Evolutionary conservation across 2,888 invertebrate species (phyloP), one percentile per base, ranked within the genome.

Genomic region (Noctua comes): DNA sequence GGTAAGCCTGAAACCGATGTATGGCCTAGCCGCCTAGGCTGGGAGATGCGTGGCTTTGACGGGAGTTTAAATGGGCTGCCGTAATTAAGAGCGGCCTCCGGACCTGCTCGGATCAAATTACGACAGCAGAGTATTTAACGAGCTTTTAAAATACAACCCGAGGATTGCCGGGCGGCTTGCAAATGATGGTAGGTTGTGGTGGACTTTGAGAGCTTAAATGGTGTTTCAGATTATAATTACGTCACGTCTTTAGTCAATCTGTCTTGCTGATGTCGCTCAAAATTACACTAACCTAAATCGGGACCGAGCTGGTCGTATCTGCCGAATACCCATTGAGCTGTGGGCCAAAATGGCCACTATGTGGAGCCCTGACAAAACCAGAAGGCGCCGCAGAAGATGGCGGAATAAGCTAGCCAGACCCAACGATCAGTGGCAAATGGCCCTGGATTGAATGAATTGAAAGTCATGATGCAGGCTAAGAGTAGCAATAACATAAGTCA

Each of bases 81-180:
- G 73, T 88, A 83, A 88, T 87, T 83, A 87, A 86, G 86, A 79
- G 75, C 62, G 46, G 66, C 70, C 59, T 65, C 59, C 46, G 46
- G 66, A 68, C 68, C 57, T 59, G 54, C 75, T 43, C 62, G 71
- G 76, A 77, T 86, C 78, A 75, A 74, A 75, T 76, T 76, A 85
- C 79, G 77, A 75, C 68, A 77, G 79, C 77, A 77, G 73, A 73
- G 70, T 76, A 83, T 80, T 86, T 85, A 83, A 85, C 79, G 85
- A 86, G 84, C 73, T 86, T 85, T 85, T 85, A 86, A 86, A 85
- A 85, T 70, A 83, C 62, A 74, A 79, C n/a, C 72, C 69, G 40
- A 73, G 57, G 46, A 73, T 46, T 70, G 82, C 64, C 24, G 72
- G 11, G 10, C 16, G 66, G 51, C 11, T 57, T 40, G 43, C 51